Evolutionary conservation across 37 sponge, comb jelly and placozoan species (phyloP).

Genomic region (Aplysina aerophoba): DNA sequence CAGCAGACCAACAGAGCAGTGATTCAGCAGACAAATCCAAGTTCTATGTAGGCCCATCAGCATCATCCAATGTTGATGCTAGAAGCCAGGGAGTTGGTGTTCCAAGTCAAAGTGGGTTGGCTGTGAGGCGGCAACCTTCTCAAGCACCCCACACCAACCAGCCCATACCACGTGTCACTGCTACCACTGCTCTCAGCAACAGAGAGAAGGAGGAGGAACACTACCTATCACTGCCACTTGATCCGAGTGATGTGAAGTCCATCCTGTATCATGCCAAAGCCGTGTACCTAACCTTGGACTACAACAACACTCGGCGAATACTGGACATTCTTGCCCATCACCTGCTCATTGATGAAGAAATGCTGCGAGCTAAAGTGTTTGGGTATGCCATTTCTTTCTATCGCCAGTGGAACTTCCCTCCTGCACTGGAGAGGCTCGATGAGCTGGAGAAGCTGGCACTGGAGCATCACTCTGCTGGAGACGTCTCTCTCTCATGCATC

Average conservation of each 20-base stretch:
- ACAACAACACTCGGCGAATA: neutral
- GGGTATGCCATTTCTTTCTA: conserved; percentile 36
- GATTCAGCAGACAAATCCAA: too few species aligned
- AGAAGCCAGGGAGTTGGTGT: too few species aligned
- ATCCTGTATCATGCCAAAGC: conserved; percentile 24
- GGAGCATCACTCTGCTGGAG: conserved; percentile 17
- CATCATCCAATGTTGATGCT: too few species aligned
- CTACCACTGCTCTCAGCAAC: too few species aligned
- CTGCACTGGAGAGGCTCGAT: conserved; percentile 15
- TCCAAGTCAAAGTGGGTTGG: too few species aligned
- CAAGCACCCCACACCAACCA: too few species aligned
- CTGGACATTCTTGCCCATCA: neutral
- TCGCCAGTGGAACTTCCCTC: neutral
- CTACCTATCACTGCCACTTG: neutral
- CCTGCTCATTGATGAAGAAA: conserved; percentile 2
- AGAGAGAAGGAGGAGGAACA: neutral
- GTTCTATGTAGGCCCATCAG: too few species aligned
- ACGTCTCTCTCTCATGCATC: conserved; percentile 42
- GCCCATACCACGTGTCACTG: too few species aligned
- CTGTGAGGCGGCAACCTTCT: too few species aligned
- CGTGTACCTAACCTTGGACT: conserved; percentile 20
- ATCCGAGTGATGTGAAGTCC: conserved; percentile 10
- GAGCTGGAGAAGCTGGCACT: conserved; percentile 32
- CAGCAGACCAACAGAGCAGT: too few species aligned
- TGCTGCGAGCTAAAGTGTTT: conserved; percentile 30